Conservation (phyloP, 2,113 vertebrate species). For the Hymenochirus boettgeri region DNA sequence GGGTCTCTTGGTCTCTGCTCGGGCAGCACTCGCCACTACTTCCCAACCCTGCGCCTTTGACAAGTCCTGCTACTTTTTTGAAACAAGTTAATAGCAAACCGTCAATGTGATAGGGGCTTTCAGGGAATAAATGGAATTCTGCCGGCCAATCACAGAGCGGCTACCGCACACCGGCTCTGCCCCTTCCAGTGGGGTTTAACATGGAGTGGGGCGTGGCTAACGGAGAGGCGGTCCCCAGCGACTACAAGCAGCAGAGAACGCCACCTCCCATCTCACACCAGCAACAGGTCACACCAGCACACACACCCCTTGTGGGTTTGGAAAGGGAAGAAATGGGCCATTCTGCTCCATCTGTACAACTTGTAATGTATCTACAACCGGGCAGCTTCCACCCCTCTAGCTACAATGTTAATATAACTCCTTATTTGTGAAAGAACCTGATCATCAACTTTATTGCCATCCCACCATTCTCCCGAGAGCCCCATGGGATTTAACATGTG, state of each 20-base stretch:
- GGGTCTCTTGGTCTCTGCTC: conserved; percentile 50
- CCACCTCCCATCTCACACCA: conserved; percentile 57
- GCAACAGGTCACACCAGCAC: conserved; percentile 73
- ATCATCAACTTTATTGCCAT: too few species aligned
- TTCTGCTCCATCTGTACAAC: too few species aligned
- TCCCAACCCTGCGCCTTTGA: conserved; percentile 86
- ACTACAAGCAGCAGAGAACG: conserved; percentile 22
- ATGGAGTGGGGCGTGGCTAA: conserved; percentile 63
- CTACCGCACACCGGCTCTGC: conserved; percentile 68
- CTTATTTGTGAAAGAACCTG: too few species aligned
- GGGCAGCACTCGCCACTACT: conserved; percentile 87
- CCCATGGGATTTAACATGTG: too few species aligned
- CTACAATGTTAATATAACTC: too few species aligned
- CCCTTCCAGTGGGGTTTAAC: conserved; percentile 65
- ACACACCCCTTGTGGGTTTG: conserved; percentile 57
- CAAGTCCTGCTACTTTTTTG: conserved; percentile 99
- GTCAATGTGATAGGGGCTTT: conserved; percentile 97
- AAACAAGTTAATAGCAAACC: conserved; percentile 99
- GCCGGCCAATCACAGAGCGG: conserved; percentile 85
- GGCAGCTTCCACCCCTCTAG: too few species aligned
- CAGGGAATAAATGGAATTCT: conserved; percentile 96
- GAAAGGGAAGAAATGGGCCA: neutral
- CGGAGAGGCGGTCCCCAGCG: conserved; percentile 59
- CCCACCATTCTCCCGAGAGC: too few species aligned
- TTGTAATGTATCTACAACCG: too few species aligned